Conservation (phyloP, 1,140 invertebrate genomes). For the Lasaia peninsularis region DNA sequence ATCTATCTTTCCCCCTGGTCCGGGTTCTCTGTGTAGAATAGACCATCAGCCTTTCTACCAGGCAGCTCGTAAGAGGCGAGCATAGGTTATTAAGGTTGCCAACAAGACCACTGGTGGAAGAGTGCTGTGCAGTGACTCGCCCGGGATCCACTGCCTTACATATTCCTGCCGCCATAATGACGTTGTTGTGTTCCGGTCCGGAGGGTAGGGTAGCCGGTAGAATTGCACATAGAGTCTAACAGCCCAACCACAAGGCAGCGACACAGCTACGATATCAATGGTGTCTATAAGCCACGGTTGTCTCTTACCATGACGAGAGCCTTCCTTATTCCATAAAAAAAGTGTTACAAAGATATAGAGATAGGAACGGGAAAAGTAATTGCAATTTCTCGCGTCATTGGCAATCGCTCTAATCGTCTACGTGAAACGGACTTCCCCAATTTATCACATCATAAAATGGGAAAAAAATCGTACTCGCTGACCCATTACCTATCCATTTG, state of each 20-base stretch:
- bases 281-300: too few species aligned
- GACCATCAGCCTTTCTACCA: too few species aligned
- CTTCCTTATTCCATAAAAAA: too few species aligned
- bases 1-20: too few species aligned
- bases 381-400: conserved; percentile 64
- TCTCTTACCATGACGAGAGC: too few species aligned
- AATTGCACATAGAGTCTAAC: conserved; percentile 30
- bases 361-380: conserved; percentile 47
- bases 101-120: too few species aligned
- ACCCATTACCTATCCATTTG: conserved; percentile 63
- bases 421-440: conserved; percentile 36
- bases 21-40: too few species aligned
- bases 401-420: conserved; percentile 42
- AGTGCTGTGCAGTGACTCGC: too few species aligned
- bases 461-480: conserved; percentile 66
- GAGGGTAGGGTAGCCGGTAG: too few species aligned
- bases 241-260: conserved; percentile 23
- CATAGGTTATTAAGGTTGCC: too few species aligned
- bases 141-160: too few species aligned
- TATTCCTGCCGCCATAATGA: conserved; percentile 45
- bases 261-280: neutral
- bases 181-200: conserved; percentile 15
- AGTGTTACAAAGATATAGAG: conserved; percentile 23
- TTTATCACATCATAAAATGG: conserved; percentile 66
- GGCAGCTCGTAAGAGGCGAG: too few species aligned